Base-by-base conservation (phyloP, 2,113 vertebrate genomes). In the Gallinago paraguaiae region DNA sequence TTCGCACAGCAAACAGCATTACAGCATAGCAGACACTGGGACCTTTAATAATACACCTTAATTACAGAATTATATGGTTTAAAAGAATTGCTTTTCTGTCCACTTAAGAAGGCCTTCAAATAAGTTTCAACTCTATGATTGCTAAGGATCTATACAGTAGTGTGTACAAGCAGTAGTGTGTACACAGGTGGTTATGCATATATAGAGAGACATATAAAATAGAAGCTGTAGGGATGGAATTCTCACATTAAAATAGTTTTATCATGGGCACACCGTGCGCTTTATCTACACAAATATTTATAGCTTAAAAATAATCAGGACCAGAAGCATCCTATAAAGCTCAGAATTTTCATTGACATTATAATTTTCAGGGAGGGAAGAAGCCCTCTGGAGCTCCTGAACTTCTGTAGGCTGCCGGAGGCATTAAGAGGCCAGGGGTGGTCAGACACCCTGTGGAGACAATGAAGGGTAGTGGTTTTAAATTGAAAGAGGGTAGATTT, bases 81-180 rank as follows among this genome's bases (percentile, higher is more conserved):
- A 16, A 76, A 86, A 88, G 19, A 96, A 93, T 93, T 96, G 37
- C 41, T 93, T 64, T 96, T 85, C 85, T 96, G 79, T 80, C 75
- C n/a, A 39, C 35, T 69, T 87, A 56, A 69, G 88, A 90, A 72
- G 57, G 25, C 61, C 24, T 93, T 92, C 78, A 85, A 67, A 51
- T 72, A 92, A 79, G 22, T 23, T 76, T 79, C 53, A 68, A 4
- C 19, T 63, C 22, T 82, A 6, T 64, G 70, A 10, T 72, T 87
- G 37, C 13, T 76, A 53, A 82, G 69, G 17, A 31, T 61, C 69
- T 91, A 7, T 56, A 60, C 56, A 63, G 51, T 3, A 90, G 27
- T 37, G 18, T 79, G 43, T 43, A 51, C 43, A 43, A 76, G 65
- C 35, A 64, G 39, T 15, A 13, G 14, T 85, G 82, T 96, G 72